Evolutionary conservation across 2,113 vertebrate genomes (phyloP).

Genomic region (Leuciscus idus): DNA sequence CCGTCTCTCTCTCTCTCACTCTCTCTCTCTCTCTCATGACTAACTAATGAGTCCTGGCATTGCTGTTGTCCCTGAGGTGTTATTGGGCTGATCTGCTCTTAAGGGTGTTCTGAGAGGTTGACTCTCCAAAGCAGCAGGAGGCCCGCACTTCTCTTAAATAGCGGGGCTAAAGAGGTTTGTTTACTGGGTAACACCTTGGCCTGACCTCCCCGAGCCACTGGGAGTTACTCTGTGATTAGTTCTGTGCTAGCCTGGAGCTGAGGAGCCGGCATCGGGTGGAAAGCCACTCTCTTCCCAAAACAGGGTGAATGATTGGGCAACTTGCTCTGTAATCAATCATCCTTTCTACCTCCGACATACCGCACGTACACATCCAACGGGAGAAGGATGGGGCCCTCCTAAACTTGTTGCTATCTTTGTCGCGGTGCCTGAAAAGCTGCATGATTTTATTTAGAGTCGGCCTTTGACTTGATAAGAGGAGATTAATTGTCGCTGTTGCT

Average conservation of each 20-base stretch:
- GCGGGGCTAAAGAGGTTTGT: slow-evolving; percentile 79
- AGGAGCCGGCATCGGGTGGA: slow-evolving; percentile 50
- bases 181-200: slow-evolving; percentile 75
- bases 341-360: slow-evolving; percentile 44
- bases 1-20: slow-evolving; percentile 21
- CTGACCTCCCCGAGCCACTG: slow-evolving; percentile 71
- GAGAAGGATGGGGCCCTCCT: slow-evolving; percentile 42
- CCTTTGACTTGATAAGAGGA: slow-evolving; percentile 49
- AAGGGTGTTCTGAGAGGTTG: slow-evolving; percentile 45
- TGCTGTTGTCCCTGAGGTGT: slow-evolving; percentile 62
- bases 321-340: slow-evolving; percentile 69
- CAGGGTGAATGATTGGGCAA: slow-evolving; percentile 50
- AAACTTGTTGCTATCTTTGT: slow-evolving; percentile 60
- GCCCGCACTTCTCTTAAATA: slow-evolving; percentile 71
- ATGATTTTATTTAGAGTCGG: slow-evolving; percentile 57
- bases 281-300: slow-evolving; percentile 42
- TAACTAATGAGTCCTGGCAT: slow-evolving; percentile 73
- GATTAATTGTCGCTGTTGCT: slow-evolving; percentile 60
- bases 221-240: slow-evolving; percentile 73
- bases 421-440: slow-evolving; percentile 40
- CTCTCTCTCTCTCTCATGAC: slow-evolving; percentile 68
- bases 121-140: slow-evolving; percentile 43
- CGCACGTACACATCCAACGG: slow-evolving; percentile 37
- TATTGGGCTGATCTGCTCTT: slow-evolving; percentile 67
- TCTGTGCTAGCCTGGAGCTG: slow-evolving; percentile 62